These are phyloP conservation scores for Acomys russatus DNA, from an alignment of 2,797 vertebrate genomes.

Conservation along the genomic window DNA sequence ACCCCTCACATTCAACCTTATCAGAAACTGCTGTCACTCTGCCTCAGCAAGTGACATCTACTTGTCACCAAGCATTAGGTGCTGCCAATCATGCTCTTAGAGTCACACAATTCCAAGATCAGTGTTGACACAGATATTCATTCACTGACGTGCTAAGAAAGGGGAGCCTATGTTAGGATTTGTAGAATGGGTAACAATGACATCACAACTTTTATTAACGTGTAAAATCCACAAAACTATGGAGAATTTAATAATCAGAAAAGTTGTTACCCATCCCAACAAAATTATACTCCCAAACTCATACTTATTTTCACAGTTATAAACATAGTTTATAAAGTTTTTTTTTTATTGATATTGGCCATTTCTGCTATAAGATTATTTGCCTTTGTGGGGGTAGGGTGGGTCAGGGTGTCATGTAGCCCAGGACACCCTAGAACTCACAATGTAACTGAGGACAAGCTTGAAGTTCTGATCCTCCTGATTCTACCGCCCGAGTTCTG, in stretches of 20 bases:
- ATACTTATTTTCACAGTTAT: constrained; percentile 52
- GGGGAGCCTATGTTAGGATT: neutral
- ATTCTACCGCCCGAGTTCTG: neutral
- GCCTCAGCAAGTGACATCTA: constrained; percentile 4
- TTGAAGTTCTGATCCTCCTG: neutral
- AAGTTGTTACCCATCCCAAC: neutral
- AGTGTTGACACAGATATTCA: constrained; percentile 11
- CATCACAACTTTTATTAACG: neutral
- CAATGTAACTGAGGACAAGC: neutral
- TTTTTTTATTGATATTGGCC: neutral
- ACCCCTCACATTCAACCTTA: neutral
- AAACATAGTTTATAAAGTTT: neutral
- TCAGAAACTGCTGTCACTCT: constrained; percentile 16
- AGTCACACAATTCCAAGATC: neutral
- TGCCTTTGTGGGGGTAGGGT: neutral
- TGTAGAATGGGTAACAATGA: neutral
- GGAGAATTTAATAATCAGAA: constrained; percentile 30
- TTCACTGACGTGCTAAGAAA: constrained; percentile 13
- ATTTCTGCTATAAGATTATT: constrained; percentile 20
- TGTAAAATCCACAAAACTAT: neutral
- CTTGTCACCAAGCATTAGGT: constrained; percentile 1
- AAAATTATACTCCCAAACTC: neutral
- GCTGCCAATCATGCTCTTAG: neutral
- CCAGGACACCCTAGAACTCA: neutral
- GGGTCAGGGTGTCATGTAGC: neutral